Evolutionary conservation across 2,113 vertebrate genomes (phyloP).

Genomic region (Eurypyga helias): DNA sequence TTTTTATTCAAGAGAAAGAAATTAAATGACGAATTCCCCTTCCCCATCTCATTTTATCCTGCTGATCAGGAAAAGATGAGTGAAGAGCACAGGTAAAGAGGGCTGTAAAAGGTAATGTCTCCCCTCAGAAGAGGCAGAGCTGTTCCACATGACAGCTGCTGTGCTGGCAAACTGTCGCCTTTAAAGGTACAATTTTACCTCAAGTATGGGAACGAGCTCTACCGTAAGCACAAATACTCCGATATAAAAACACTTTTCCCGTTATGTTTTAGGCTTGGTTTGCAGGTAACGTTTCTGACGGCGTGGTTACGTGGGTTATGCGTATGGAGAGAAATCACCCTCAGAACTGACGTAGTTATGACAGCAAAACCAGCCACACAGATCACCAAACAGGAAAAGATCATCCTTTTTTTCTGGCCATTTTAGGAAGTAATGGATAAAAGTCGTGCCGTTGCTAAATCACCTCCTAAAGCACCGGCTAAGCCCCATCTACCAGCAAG

Average conservation of each 20-base stretch:
- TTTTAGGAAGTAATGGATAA: not conserved
- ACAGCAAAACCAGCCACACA: not conserved
- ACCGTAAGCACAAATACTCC: not conserved
- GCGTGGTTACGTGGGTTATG: not conserved
- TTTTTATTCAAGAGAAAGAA: not conserved
- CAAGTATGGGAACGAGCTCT: not conserved
- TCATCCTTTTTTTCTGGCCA: not conserved
- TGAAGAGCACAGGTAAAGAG: not conserved
- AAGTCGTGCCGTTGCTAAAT: not conserved
- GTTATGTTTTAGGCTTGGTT: not conserved
- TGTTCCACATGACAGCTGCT: not conserved
- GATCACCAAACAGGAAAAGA: not conserved
- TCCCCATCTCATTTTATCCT: not conserved
- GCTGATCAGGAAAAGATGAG: not conserved
- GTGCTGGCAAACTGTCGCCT: not conserved
- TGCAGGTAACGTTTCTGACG: not conserved
- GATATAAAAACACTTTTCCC: not conserved
- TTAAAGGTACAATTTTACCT: not conserved
- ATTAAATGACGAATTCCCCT: not conserved
- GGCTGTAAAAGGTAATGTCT: not conserved
- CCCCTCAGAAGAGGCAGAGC: not conserved
- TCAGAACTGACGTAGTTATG: rapidly evolving
- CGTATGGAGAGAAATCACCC: not conserved
- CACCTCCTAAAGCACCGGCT: not conserved
- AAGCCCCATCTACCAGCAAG: not conserved